Evolutionary conservation across 1,140 invertebrate species (phyloP), one percentile per base, ranked within the genome.

Genomic region (Coelopa frigida): DNA sequence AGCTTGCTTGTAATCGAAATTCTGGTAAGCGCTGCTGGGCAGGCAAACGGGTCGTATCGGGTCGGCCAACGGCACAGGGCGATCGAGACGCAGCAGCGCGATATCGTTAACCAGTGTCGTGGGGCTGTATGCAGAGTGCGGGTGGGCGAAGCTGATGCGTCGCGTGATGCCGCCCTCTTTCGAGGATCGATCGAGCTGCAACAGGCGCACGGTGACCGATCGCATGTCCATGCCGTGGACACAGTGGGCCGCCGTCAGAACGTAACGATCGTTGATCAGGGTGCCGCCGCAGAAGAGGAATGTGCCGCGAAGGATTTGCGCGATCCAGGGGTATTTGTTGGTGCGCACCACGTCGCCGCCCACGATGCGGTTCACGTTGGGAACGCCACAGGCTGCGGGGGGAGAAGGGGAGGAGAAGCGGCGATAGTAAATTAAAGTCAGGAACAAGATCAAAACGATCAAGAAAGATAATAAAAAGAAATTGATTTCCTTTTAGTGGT

Each of bases 41-140:
- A 94, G 68, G 65, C 91, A 95, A 24, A 92, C 79, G 1, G 92
- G 90, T 48, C 88, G 83, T 15, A 93, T 82, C 52, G 89, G 88
- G 52, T 85, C 81, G 12, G 80, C 80, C 66, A 80, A 78, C 46
- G 79, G 77, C 3, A 89, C 86, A 1, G 82, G 79, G 33, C 80
- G 70, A 14, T 74, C 77, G n/a, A 70, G 24, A 0, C 55, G 53
- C 41, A 70, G 44, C 20, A 70, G 72, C 1, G 91, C 90, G 47
- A 94, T 90, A 58, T 95, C 91, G 52, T 94, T 92, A 61, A 93
- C 53, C 31, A 65, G 45, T 7, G 52, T 57, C 6, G 53, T 45
- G 4, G 54, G 52, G 51, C 63, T 56, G 6, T 68, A 68, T 5
- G 51, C 54, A 5, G 52, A 44, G 39, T 68, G 61, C 12, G 52